Evolutionary conservation across 2,888 invertebrate species (phyloP).

Genomic region (Julus scanicus): DNA sequence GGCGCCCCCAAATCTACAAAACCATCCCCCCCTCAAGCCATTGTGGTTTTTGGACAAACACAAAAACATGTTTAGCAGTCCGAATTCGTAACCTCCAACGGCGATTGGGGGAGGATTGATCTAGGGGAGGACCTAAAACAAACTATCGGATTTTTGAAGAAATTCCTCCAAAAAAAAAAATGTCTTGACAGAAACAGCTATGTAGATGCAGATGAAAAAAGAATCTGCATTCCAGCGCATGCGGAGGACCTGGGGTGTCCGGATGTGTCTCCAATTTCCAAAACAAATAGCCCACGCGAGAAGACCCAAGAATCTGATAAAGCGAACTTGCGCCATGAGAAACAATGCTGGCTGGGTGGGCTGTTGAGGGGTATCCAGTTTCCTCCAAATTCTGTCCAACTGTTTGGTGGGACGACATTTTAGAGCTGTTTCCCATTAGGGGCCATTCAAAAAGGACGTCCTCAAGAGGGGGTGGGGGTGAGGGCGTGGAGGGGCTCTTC

Average conservation of each 20-base stretch:
- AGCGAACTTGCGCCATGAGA: not conserved
- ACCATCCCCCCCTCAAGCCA: not conserved
- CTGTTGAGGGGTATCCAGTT: not conserved
- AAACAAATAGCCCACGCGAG: not conserved
- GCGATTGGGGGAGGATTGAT: not conserved
- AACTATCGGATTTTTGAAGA: not conserved
- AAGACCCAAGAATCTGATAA: not conserved
- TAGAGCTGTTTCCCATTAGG: too few species aligned
- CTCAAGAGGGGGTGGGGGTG: too few species aligned
- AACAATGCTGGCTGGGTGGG: not conserved
- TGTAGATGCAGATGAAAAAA: not conserved
- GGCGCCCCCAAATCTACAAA: not conserved
- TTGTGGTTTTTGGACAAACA: conserved; percentile 1
- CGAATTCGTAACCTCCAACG: not conserved
- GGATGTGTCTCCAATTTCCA: not conserved
- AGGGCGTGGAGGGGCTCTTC: too few species aligned
- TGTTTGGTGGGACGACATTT: too few species aligned
- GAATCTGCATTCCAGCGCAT: not conserved
- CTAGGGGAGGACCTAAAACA: not conserved
- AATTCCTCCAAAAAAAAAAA: not conserved
- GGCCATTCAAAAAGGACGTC: too few species aligned
- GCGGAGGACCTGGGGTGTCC: not conserved
- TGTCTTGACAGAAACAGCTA: too few species aligned
- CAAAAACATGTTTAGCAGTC: not conserved
- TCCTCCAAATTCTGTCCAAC: not conserved